Base-by-base conservation (phyloP, 2,113 vertebrate species). In the Cygnus buccinator region DNA sequence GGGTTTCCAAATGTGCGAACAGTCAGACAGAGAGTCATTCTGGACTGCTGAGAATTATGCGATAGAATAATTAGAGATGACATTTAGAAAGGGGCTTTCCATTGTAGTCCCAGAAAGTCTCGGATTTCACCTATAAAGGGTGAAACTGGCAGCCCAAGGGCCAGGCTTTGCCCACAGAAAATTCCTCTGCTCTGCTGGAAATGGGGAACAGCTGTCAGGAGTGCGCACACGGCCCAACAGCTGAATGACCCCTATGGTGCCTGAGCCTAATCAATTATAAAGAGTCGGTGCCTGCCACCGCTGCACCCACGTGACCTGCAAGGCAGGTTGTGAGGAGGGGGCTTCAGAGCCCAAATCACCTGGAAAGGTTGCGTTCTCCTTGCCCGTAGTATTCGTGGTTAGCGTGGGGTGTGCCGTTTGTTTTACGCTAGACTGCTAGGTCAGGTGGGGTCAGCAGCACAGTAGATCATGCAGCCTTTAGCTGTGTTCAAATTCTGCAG, bases 131-230 rank as follows among this genome's bases (percentile, higher is more conserved):
- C 67, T 90, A 68, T 52, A 73, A 94, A 82, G 48, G 66, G 23
- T 89, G 54, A n/a, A 89, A 86, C 85, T 62, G 65, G 83, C 86
- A 86, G 91, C 50, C 80, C 65, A 82, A 95, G 84, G 71, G 77
- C 89, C 62, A 76, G 0, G 25, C 16, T 89, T 79, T 70, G 41
- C 71, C 91, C 74, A 93, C 66, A 89, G 87, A 95, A 93, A 93
- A 93, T 97, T 91, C 89, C 91, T 94, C 84, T 89, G 70, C 93
- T 75, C 87, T 83, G 58, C 89, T 93, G 81, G 84, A 95, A 95
- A 94, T 87, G 78, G 87, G 62, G 89, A 95, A 94, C 94, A 95
- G 92, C 91, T 96, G 93, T 81, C 81, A 57, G 33, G 44, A 65
- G 66, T 48, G 87, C 65, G 29, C 2, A 33, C 58, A 46, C 8